phyloP scores from a whole-genome alignment of 2,888 invertebrate genomes.

The Allolobophora icterica region DNA sequence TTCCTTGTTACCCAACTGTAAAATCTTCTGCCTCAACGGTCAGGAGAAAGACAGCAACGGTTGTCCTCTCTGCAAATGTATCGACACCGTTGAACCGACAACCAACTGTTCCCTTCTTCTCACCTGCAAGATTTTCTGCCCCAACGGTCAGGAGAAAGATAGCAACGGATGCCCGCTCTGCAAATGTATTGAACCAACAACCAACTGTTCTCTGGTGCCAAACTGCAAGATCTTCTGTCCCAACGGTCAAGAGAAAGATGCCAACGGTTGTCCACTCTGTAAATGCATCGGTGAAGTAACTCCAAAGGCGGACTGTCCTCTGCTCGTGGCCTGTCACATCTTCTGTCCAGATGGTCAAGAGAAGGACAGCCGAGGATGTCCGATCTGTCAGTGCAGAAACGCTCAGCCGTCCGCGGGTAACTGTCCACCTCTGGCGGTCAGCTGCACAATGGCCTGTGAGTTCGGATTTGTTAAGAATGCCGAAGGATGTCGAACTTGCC shows the following conservation, averaged over 20 bases:
- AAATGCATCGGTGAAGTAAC: not conserved
- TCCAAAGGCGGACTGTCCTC: not conserved
- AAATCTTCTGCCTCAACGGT: not conserved
- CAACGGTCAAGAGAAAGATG: not conserved
- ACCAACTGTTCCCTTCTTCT: not conserved
- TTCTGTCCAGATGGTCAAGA: conserved; percentile 11
- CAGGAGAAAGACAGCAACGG: not conserved
- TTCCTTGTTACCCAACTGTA: not conserved
- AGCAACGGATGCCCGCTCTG: not conserved
- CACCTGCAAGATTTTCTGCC: not conserved
- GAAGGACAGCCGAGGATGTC: not conserved
- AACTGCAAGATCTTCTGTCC: not conserved
- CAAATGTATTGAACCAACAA: not conserved
- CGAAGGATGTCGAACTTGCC: not conserved
- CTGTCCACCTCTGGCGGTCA: conserved; percentile 21
- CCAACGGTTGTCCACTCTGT: not conserved
- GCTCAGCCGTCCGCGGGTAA: not conserved
- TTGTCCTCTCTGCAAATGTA: not conserved
- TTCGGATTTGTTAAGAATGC: conserved; percentile 6
- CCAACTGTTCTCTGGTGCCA: not conserved
- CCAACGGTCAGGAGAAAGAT: not conserved
- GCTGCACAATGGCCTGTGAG: conserved; percentile 21
- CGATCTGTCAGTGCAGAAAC: not conserved
- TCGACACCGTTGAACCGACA: not conserved
- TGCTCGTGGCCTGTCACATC: not conserved